Evolutionary conservation across 1,140 invertebrate species (phyloP), one percentile per base, ranked within the genome.

Genomic region (Achatina immaculata): DNA sequence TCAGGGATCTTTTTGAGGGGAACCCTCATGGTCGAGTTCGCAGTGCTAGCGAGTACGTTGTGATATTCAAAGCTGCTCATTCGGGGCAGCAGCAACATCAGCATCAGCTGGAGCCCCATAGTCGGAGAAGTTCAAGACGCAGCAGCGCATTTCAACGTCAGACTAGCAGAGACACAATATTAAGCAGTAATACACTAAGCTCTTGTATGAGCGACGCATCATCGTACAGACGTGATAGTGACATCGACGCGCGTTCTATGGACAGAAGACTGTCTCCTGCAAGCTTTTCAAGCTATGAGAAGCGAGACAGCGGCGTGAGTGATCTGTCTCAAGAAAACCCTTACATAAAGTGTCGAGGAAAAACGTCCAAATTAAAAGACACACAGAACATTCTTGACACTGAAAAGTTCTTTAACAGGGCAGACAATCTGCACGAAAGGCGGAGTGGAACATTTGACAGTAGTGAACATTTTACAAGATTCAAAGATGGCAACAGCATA

Each of bases 11-110:
- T 19, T 82, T 81, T 45, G 84, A 82, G 31, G 80, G 77, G 16
- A 78, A 81, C 31, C 79, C 82, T 31, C 79, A 81, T 42, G 82
- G 76, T 0, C 66, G 80, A 1, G 83, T 83, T 3, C 77, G 82
- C 42, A 85, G 81, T 38, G 80, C 78, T 34, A 86, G 86, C 69
- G 83, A 87, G 45, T 85, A 87, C 72, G 82, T 83, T 36, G 80
- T 85, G 28, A 72, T 83, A 36, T 85, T 83, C 74, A 82, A 83
- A 24, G 31, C 77, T n/a, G 21, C n/a, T 2, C 40, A 43, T 31
- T 55, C 40, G 21, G 51, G 34, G 40, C 21, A 51, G 9, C 71
- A 75, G 42, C 42, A 36, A 43, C 71, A 58, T 48, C 43, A 66
- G 48, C 45, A 78, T 36, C 55, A 78, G 38, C 79, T 81, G 76